Evolutionary conservation across 1,140 invertebrate genomes (phyloP).

Genomic region (Drosophila biarmipes): DNA sequence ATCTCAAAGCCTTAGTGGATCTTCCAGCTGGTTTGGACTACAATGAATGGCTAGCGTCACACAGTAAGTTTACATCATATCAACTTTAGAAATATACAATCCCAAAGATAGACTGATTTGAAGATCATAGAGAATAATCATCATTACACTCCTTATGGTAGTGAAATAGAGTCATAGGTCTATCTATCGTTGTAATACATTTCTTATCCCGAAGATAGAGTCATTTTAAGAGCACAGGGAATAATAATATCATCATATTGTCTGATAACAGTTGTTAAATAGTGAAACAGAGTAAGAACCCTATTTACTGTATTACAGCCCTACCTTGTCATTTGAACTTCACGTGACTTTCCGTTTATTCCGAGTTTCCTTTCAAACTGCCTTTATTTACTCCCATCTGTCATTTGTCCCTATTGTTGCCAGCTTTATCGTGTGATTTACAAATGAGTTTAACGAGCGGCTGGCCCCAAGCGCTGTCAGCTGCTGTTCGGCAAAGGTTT

Average conservation of each 20-base stretch:
- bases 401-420: slow-evolving; percentile 24
- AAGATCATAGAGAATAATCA: no score
- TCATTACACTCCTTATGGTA: no score
- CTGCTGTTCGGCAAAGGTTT: slow-evolving; percentile 31
- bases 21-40: slow-evolving; percentile 97
- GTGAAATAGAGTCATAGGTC: no score
- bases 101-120: no score
- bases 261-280: no score
- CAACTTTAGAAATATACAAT: background rate
- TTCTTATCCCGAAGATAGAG: no score
- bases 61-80: slow-evolving; percentile 89
- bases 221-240: no score
- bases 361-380: slow-evolving; percentile 29
- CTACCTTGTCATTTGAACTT: slow-evolving; percentile 1
- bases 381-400: slow-evolving; percentile 24
- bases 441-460: slow-evolving; percentile 33
- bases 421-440: slow-evolving; percentile 51
- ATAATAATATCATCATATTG: no score
- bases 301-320: no score
- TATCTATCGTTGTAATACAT: no score
- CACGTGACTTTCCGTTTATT: slow-evolving; percentile 22
- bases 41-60: slow-evolving; percentile 99
- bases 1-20: slow-evolving; percentile 96
- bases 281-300: no score
- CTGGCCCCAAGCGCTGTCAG: slow-evolving; percentile 1